A percentile compares a stretch with the other conserved stretches of the same genome.
Conservation (phyloP, 2,113 vertebrate species). For the Galeopterus variegatus region DNA sequence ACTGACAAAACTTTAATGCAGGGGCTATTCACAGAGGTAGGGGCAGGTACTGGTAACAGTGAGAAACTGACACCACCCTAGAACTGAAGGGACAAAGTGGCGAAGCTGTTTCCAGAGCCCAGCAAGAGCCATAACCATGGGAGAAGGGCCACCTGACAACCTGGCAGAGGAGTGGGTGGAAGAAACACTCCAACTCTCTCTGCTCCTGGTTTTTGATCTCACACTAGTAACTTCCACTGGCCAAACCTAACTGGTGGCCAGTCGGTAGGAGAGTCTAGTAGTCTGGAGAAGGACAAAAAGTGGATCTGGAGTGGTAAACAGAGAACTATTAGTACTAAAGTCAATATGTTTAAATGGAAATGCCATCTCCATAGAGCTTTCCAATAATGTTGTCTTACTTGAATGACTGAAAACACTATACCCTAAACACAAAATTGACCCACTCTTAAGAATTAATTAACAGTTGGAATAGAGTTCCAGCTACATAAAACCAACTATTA, state of each 20-base stretch:
- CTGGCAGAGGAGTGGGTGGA: background rate
- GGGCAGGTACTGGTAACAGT: background rate
- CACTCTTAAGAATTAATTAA: background rate
- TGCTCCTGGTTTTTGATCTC: background rate
- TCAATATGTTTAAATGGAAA: background rate
- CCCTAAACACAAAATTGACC: background rate
- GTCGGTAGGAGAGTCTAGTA: background rate
- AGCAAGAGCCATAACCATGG: background rate
- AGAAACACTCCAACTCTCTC: too few species aligned
- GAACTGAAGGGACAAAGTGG: background rate
- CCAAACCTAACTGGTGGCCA: background rate
- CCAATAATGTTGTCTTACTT: background rate
- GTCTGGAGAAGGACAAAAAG: background rate
- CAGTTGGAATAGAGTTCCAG: background rate
- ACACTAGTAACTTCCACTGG: background rate
- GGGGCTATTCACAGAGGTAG: background rate
- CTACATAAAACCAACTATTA: background rate
- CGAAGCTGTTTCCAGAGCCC: background rate
- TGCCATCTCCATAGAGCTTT: background rate
- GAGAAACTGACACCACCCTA: background rate
- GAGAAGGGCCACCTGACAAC: background rate
- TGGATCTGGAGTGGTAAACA: background rate
- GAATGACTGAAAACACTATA: background rate
- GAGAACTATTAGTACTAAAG: background rate
- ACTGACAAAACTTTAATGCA: background rate